Percentiles rank a stretch among this genome's conserved stretches.
phyloP scores from a whole-genome alignment of 2,113 vertebrate species.

The Passer domesticus region DNA sequence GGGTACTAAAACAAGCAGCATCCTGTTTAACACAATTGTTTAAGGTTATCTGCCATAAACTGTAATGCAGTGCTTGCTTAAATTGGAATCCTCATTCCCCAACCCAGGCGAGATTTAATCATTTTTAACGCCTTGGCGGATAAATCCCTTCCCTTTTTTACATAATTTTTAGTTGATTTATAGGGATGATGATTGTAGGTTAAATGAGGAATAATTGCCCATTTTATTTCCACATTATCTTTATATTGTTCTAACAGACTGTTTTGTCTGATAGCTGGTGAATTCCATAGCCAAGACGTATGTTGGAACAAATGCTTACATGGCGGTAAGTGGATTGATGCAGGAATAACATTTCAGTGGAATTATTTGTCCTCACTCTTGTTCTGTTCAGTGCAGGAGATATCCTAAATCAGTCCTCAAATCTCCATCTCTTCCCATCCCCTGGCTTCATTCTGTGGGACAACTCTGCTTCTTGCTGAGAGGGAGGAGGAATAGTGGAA shows the following conservation, averaged over 20 bases:
- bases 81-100: constrained; percentile 70
- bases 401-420: neutral
- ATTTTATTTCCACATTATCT: constrained; percentile 84
- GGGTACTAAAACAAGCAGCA: constrained; percentile 71
- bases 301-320: constrained; percentile 98
- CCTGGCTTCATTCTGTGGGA: neutral
- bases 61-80: constrained; percentile 67
- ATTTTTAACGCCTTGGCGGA: constrained; percentile 77
- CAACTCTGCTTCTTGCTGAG: fast-evolving
- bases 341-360: constrained; percentile 46
- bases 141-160: constrained; percentile 73
- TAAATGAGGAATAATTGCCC: constrained; percentile 87
- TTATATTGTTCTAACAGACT: constrained; percentile 83
- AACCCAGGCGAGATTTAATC: constrained; percentile 72
- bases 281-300: constrained; percentile 99
- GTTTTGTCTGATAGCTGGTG: constrained; percentile 90
- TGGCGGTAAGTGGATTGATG: constrained; percentile 90
- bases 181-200: constrained; percentile 78
- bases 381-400: neutral
- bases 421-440: neutral
- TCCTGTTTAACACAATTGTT: constrained; percentile 71
- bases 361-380: neutral
- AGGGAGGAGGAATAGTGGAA: neutral
- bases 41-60: constrained; percentile 78
- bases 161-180: constrained; percentile 83